Evolutionary conservation across 2,113 vertebrate genomes (phyloP).

Genomic region (Megaceryle torquata): DNA sequence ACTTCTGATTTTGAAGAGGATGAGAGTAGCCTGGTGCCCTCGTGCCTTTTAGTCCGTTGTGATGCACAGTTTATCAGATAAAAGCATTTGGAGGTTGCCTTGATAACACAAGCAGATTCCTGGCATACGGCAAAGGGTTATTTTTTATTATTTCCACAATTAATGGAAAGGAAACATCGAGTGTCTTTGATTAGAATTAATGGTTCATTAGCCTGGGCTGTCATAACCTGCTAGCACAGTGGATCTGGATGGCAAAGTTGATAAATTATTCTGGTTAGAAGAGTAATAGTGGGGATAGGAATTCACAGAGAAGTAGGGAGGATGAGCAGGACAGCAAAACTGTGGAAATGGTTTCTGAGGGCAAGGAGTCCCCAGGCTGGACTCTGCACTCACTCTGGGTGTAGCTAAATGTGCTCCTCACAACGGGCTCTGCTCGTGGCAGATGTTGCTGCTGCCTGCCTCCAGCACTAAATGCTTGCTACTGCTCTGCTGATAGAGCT

Average conservation of each 20-base stretch:
- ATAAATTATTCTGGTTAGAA: background rate
- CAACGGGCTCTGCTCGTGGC: background rate
- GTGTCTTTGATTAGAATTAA: constrained; percentile 22
- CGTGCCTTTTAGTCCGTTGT: background rate
- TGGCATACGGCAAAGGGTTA: background rate
- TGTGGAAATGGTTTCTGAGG: background rate
- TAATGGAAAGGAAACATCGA: background rate
- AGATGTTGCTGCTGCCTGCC: background rate
- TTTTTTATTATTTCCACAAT: constrained; percentile 2
- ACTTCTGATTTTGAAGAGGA: background rate
- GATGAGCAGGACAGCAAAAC: background rate
- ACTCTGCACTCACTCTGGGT: background rate
- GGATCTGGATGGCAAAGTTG: background rate
- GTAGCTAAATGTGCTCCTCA: no score
- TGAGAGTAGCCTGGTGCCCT: background rate
- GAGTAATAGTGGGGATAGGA: background rate
- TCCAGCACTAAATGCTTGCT: rapidly evolving
- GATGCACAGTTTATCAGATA: background rate
- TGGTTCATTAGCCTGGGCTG: constrained; percentile 16
- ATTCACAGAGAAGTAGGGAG: background rate
- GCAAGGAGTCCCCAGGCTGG: background rate
- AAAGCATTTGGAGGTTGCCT: background rate
- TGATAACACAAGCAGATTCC: background rate
- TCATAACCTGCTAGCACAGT: background rate
- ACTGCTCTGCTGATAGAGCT: background rate